Base-by-base conservation (phyloP, 1,140 invertebrate genomes). In the Chironomus tepperi region DNA sequence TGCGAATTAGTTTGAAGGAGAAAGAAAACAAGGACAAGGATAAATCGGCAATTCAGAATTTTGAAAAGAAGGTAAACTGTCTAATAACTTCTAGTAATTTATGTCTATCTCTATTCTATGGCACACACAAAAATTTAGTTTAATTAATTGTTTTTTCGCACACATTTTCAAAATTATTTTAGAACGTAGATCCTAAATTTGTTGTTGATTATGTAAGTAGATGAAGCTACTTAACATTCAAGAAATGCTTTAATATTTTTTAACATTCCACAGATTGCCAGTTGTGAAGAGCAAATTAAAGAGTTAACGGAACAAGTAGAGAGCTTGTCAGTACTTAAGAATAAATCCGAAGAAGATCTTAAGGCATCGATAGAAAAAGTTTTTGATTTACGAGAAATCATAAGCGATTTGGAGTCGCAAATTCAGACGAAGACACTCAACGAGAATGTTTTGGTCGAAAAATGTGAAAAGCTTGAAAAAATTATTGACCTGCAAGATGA, bases 331-430 rank as follows among this genome's bases (percentile, higher is more conserved):
- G 78, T 83, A 0, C 86, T 86, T 67, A 88, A 87, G 76, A 82
- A 85, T 0, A 85, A 86, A 70, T 78, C 87, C 0, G 89, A 93
- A 78, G 82, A 82, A 0, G 90, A 93, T 76, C 80, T 90, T 0
- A 89, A 91, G 80, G 86, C 86, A 2, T 87, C 89, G 0, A 84
- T 89, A 15, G 89, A 91, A 9, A 93, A 93, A 79, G 88, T 93
- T 18, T 84, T 84, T 75, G 84, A 90, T 7, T 81, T 93, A 3
- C 84, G 91, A 43, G 90, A 94, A 47, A 90, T 93, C 73, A 92
- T 95, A 65, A 80, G 84, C 0, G 90, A 92, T 75, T 80, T 93
- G 42, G 92, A 94, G 78, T 83, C 82, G 8, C 89, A 93, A 76
- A 79, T 93, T 0, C 88, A 90, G 77, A 80, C 82, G 7, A 90